phyloP scores from a whole-genome alignment of 92 coral and sea anemone genomes.

The Bergia puertoricense region DNA sequence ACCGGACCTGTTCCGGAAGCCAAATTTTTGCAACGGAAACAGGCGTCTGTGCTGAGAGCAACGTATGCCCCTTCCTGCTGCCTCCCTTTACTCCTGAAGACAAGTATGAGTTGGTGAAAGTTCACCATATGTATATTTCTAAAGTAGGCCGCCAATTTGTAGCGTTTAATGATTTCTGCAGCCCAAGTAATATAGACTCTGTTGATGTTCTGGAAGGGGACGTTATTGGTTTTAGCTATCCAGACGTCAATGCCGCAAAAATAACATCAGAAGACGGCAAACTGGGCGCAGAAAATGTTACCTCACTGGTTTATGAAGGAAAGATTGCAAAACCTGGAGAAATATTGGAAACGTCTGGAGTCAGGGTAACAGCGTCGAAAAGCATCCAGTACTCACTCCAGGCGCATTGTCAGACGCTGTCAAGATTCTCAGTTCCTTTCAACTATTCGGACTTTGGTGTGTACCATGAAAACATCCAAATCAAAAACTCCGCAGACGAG shows the following conservation, averaged over 20 bases:
- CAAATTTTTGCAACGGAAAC: constrained; percentile 63
- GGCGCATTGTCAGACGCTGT: constrained; percentile 46
- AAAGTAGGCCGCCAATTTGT: constrained; percentile 64
- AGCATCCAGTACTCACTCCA: constrained; percentile 51
- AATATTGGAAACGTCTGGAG: constrained; percentile 1
- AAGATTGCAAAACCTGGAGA: constrained; percentile 27
- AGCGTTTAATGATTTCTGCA: constrained; percentile 46
- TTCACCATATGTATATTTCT: constrained; percentile 57
- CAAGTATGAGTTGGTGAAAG: constrained; percentile 60
- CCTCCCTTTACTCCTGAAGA: constrained; percentile 32
- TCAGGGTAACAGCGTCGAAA: constrained; percentile 7
- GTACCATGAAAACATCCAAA: constrained; percentile 51
- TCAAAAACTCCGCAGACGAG: constrained; percentile 39
- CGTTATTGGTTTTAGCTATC: constrained; percentile 68
- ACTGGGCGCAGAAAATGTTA: constrained; percentile 24
- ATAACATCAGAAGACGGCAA: constrained; percentile 43
- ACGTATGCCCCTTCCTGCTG: constrained; percentile 17
- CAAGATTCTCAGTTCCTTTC: constrained; percentile 50
- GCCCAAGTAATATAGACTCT: constrained; percentile 28
- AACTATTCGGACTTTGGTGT: constrained; percentile 51
- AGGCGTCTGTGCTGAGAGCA: constrained; percentile 51
- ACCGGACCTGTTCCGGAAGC: constrained; percentile 52
- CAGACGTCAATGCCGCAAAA: constrained; percentile 57
- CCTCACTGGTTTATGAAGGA: constrained; percentile 14
- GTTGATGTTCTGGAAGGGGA: constrained; percentile 68